Conservation (phyloP, 2,888 invertebrate species). For the Pocota personata region DNA sequence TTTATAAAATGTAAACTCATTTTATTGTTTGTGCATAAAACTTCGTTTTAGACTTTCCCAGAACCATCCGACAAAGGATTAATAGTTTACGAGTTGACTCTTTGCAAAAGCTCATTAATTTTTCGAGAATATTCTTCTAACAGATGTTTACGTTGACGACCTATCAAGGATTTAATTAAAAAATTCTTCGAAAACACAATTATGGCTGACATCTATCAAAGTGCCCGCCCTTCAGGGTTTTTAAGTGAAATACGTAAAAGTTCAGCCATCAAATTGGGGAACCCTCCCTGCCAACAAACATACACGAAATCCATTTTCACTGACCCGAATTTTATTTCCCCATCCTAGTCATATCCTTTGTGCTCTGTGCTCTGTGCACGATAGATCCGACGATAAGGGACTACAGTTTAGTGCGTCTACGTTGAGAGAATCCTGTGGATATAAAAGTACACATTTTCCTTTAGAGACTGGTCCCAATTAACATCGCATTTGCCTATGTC, state of each 20-base stretch:
- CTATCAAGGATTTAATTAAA: constrained; percentile 29
- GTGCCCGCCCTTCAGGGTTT: neutral
- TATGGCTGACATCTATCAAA: neutral
- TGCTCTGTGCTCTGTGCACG: neutral
- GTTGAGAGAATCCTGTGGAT: neutral
- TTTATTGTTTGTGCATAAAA: neutral
- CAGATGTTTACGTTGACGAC: constrained; percentile 5
- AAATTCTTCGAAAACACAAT: constrained; percentile 21
- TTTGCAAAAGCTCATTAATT: neutral
- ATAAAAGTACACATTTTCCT: neutral
- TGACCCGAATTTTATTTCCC: constrained; percentile 8
- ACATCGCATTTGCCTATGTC: constrained; percentile 28
- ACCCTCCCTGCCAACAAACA: neutral
- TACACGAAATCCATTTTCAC: neutral
- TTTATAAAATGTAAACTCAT: neutral
- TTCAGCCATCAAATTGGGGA: neutral
- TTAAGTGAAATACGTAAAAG: constrained; percentile 10
- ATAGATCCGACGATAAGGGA: neutral
- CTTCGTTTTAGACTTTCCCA: neutral
- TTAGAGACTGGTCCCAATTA: constrained; percentile 26
- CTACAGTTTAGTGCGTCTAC: neutral
- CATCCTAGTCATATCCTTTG: neutral
- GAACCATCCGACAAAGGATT: neutral
- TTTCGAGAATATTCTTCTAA: neutral
- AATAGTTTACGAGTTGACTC: constrained; percentile 12